Evolutionary conservation across 2,888 invertebrate genomes (phyloP).

Genomic region (Acrocyrtus sp.): DNA sequence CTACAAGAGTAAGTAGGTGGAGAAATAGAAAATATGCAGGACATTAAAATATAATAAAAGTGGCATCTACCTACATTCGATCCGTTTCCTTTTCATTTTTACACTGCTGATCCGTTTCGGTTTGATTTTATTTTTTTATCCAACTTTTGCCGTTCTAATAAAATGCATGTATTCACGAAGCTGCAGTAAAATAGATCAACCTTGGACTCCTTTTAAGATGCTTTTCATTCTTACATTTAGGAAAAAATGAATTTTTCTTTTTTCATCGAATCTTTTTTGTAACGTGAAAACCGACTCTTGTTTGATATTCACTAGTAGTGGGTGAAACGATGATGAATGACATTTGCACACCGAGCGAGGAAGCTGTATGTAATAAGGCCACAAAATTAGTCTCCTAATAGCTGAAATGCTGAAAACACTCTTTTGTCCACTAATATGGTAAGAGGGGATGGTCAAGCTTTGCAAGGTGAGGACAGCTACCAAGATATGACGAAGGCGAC

Average conservation of each 20-base stretch:
- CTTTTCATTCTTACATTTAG: no score
- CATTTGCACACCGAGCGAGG: background rate
- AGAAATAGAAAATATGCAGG: background rate
- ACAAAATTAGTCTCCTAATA: background rate
- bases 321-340: background rate
- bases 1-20: background rate
- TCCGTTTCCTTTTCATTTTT: slow-evolving; percentile 40
- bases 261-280: no score
- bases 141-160: no score
- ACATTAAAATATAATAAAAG: background rate
- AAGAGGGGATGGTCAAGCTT: no score
- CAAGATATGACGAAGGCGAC: no score
- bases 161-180: no score
- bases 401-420: no score
- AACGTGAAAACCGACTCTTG: background rate
- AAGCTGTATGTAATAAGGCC: background rate
- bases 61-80: no score
- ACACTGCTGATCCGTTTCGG: slow-evolving; percentile 43
- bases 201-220: slow-evolving; percentile 37
- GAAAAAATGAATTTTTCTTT: no score
- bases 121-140: slow-evolving; percentile 31
- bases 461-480: no score
- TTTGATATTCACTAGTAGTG: background rate
- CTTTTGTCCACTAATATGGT: no score
- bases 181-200: slow-evolving; percentile 41